Percentiles rank a stretch among this genome's conserved stretches.
Evolutionary conservation across 1,140 invertebrate genomes (phyloP).

Genomic region (Papilio dardanus): DNA sequence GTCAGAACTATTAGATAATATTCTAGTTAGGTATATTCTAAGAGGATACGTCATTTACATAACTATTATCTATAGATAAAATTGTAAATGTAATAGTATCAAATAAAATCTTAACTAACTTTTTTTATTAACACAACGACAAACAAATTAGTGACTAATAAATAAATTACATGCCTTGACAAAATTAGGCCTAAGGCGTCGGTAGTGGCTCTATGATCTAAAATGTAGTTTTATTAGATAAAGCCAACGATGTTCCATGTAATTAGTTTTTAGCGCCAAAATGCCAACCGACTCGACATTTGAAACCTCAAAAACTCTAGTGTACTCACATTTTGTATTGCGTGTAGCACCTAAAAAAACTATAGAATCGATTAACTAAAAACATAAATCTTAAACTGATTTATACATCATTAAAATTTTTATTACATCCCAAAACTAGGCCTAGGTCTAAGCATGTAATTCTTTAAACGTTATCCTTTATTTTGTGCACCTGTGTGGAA

Average conservation of each 20-base stretch:
- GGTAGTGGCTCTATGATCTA: background rate
- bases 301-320: too few species aligned
- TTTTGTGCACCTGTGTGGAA: slow-evolving; percentile 10
- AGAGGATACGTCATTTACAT: background rate
- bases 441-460: background rate
- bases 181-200: background rate
- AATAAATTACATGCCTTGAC: background rate
- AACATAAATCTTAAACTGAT: background rate
- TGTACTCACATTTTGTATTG: background rate
- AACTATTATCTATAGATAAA: too few species aligned
- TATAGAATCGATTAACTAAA: background rate
- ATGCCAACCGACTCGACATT: too few species aligned
- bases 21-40: slow-evolving; percentile 10
- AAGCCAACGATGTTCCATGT: too few species aligned
- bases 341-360: background rate
- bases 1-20: background rate
- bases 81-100: background rate
- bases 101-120: background rate
- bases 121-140: background rate
- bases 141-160: background rate
- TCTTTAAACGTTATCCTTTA: background rate
- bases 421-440: background rate
- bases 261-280: too few species aligned
- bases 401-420: too few species aligned
- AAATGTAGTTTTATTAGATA: background rate